phyloP scores from a whole-genome alignment of 2,888 invertebrate species.

The Tinea pellionella region DNA sequence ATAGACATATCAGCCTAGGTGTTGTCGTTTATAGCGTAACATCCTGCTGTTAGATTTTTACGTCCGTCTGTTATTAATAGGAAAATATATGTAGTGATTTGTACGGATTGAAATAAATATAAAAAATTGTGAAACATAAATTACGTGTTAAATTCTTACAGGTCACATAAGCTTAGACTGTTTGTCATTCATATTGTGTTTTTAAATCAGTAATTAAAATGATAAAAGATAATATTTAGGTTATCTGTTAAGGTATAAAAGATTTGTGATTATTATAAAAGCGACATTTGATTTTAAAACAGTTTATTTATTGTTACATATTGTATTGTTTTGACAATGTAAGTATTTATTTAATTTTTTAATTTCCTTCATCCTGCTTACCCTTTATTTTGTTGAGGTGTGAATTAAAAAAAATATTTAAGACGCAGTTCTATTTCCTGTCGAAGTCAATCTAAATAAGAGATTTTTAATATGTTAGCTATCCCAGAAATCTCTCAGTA shows the following conservation, averaged over 20 bases:
- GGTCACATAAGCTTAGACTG: background rate
- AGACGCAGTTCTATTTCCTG: too few species aligned
- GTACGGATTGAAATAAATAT: too few species aligned
- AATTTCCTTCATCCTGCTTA: background rate
- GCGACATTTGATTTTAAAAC: background rate
- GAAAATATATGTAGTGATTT: too few species aligned
- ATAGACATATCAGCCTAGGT: too few species aligned
- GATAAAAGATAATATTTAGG: conserved; percentile 5
- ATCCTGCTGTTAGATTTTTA: too few species aligned
- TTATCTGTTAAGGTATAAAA: background rate
- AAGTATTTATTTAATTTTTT: background rate
- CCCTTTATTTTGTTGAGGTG: background rate
- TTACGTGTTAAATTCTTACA: background rate
- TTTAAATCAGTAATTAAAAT: background rate
- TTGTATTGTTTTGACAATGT: background rate
- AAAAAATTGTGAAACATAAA: too few species aligned
- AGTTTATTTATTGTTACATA: background rate
- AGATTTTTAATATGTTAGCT: too few species aligned
- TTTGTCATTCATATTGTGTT: background rate
- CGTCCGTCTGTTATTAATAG: too few species aligned
- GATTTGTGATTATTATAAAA: conserved; percentile 2
- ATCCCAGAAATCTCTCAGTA: too few species aligned
- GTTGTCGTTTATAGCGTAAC: too few species aligned
- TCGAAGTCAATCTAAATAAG: too few species aligned
- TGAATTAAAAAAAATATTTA: too few species aligned